Conservation (phyloP, 1,140 invertebrate genomes). For the Battus philenor region DNA sequence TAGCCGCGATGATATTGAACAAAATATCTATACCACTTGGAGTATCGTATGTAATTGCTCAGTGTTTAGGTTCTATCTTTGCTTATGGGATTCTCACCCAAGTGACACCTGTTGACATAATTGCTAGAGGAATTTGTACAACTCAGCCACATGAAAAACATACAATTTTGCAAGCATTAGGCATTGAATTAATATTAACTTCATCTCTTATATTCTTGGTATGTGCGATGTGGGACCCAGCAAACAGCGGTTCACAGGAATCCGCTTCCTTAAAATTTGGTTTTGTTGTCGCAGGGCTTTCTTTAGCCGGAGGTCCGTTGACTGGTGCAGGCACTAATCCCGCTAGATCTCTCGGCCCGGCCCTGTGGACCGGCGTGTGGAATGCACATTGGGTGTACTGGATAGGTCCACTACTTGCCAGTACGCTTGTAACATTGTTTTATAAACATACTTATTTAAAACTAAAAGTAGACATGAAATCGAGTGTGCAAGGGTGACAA, state of each 20-base stretch:
- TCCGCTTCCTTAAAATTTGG: constrained; percentile 76
- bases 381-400: constrained; percentile 82
- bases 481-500: background rate
- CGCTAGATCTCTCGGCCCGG: constrained; percentile 86
- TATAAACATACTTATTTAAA: constrained; percentile 52
- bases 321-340: constrained; percentile 91
- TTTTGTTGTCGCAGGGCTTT: constrained; percentile 68
- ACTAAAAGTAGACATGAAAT: background rate
- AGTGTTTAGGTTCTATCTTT: constrained; percentile 82
- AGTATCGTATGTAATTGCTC: constrained; percentile 82
- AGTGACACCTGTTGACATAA: constrained; percentile 67
- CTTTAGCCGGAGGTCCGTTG: constrained; percentile 69
- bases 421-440: constrained; percentile 54
- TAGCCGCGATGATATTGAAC: constrained; percentile 78
- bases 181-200: constrained; percentile 77
- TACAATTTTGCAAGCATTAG: constrained; percentile 44
- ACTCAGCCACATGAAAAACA: constrained; percentile 75
- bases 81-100: constrained; percentile 82
- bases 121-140: constrained; percentile 74
- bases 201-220: constrained; percentile 82
- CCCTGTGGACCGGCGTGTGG: constrained; percentile 84
- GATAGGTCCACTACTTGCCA: constrained; percentile 71
- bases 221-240: constrained; percentile 79
- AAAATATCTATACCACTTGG: constrained; percentile 78
- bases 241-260: constrained; percentile 71